Conservation (phyloP, 2,113 vertebrate species). For the Oreotrochilus melanogaster region DNA sequence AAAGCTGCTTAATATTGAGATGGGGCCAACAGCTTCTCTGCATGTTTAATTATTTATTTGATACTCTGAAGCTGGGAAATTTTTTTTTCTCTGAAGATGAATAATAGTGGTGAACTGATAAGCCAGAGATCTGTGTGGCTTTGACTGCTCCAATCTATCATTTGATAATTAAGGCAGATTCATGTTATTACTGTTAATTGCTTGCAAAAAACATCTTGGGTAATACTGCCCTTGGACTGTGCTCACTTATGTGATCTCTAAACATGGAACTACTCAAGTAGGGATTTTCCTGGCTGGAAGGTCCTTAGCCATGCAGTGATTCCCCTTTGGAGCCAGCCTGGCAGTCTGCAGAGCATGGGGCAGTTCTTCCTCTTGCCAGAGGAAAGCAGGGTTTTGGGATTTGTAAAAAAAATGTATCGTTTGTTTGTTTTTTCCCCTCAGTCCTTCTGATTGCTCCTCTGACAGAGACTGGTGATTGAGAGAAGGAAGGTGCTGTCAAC, state of each 20-base stretch:
- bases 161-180: neutral
- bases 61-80: neutral
- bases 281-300: neutral
- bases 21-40: neutral
- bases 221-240: neutral
- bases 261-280: neutral
- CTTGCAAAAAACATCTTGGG: neutral
- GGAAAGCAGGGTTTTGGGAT: neutral
- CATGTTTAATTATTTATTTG: neutral
- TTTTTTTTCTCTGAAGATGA: neutral
- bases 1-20: neutral
- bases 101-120: neutral
- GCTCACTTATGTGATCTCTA: neutral
- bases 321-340: neutral
- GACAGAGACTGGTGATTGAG: neutral
- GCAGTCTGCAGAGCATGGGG: neutral
- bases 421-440: rapidly evolving
- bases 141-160: neutral
- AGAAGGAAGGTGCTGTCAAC: neutral
- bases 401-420: too few species aligned
- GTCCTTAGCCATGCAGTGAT: rapidly evolving
- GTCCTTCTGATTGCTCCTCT: neutral
- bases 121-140: neutral
- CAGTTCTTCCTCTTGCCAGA: neutral
- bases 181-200: neutral